These are phyloP conservation scores for Ericerus pela DNA, from an alignment of 1,140 invertebrate genomes.

Conservation along the genomic window DNA sequence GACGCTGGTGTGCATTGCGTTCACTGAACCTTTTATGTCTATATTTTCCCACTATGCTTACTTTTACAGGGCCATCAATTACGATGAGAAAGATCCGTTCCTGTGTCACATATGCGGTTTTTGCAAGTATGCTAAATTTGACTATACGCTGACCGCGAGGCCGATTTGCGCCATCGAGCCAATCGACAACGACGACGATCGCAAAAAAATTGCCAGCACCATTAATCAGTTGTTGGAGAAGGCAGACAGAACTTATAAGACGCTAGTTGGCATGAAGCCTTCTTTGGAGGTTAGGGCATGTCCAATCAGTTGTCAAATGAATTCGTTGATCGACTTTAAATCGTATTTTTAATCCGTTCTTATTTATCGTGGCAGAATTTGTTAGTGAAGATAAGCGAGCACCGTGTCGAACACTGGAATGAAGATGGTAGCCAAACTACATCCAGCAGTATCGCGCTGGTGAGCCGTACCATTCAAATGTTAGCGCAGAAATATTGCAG, in stretches of 20 bases:
- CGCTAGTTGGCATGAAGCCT: slow-evolving; percentile 76
- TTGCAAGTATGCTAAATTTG: slow-evolving; percentile 99
- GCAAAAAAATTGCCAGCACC: slow-evolving; percentile 57
- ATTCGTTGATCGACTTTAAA: not conserved
- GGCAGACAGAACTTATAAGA: slow-evolving; percentile 84
- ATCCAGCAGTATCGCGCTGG: slow-evolving; percentile 24
- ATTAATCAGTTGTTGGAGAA: slow-evolving; percentile 85
- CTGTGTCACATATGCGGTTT: slow-evolving; percentile 96
- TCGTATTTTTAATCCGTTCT: slow-evolving; percentile 12
- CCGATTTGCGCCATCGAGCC: slow-evolving; percentile 91
- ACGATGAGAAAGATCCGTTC: slow-evolving; percentile 98
- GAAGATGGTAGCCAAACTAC: not conserved
- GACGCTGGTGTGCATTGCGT: too few relatives aligned
- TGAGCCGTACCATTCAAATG: slow-evolving; percentile 69
- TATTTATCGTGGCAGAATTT: slow-evolving; percentile 36
- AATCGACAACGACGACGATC: slow-evolving; percentile 91
- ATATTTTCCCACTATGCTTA: slow-evolving; percentile 12
- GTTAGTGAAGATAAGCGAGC: slow-evolving; percentile 59
- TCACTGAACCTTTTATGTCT: too few relatives aligned
- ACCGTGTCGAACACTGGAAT: slow-evolving; percentile 39
- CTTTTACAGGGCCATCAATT: slow-evolving; percentile 73
- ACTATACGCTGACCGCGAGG: slow-evolving; percentile 77
- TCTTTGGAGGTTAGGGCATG: slow-evolving; percentile 52
- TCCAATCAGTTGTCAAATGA: not conserved
- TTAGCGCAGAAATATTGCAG: slow-evolving; percentile 86